Evolutionary conservation across 1,140 invertebrate species (phyloP).

Genomic region (Ips nitidus): DNA sequence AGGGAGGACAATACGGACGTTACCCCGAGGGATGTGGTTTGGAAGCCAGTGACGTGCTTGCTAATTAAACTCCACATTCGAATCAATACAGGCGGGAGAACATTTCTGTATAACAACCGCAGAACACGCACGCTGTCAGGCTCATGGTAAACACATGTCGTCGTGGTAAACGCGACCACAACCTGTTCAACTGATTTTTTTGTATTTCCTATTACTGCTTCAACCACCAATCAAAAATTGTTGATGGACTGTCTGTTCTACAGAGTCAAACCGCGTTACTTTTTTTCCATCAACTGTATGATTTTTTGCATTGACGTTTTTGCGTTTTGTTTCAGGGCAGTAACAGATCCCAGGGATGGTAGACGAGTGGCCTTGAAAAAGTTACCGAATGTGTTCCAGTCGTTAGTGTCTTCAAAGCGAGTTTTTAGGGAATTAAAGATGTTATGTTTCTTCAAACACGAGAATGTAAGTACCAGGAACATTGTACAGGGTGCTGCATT

Average conservation of each 20-base stretch:
- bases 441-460: constrained; percentile 99
- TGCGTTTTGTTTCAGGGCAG: constrained; percentile 86
- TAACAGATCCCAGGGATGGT: constrained; percentile 98
- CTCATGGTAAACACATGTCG: no score
- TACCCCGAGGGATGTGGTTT: no score
- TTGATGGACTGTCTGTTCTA: no score
- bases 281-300: not conserved
- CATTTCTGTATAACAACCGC: no score
- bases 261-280: not conserved
- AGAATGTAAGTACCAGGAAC: constrained; percentile 81
- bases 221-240: no score
- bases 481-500: not conserved
- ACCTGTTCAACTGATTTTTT: no score
- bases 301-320: not conserved
- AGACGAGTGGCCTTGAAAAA: constrained; percentile 98
- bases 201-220: no score
- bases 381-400: constrained; percentile 99
- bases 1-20: no score
- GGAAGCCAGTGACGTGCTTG: no score
- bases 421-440: constrained; percentile 99
- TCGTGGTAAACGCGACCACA: no score
- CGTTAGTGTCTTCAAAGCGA: constrained; percentile 95
- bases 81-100: not conserved
- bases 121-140: no score
- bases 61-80: not conserved